Percentiles rank a stretch among this genome's conserved stretches.
phyloP scores from a whole-genome alignment of 2,888 invertebrate species.

The Iselma pallidipennis region DNA sequence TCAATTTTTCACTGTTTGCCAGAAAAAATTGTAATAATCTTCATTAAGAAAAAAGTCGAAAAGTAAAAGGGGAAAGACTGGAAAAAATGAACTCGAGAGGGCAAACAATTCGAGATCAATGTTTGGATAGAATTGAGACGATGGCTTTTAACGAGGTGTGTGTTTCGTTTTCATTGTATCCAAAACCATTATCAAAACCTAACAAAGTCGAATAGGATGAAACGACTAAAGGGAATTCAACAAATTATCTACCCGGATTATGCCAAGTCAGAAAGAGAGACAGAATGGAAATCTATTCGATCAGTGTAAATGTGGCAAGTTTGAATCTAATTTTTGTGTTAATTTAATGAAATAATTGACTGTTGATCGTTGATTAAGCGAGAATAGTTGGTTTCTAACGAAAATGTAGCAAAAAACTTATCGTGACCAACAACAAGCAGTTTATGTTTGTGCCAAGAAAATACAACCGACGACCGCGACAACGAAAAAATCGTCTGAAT shows the following conservation, averaged over 20 bases:
- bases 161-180: background rate
- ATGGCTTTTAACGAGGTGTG: background rate
- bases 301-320: background rate
- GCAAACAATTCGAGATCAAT: background rate
- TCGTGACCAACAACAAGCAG: too few species aligned
- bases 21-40: too few species aligned
- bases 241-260: background rate
- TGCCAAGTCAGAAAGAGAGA: too few species aligned
- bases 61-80: background rate
- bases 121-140: background rate
- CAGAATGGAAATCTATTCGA: background rate
- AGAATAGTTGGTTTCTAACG: too few species aligned
- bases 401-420: too few species aligned
- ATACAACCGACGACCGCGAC: too few species aligned
- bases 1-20: background rate
- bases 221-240: background rate
- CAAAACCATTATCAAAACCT: background rate
- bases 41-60: too few species aligned
- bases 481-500: too few species aligned
- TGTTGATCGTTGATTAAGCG: too few species aligned
- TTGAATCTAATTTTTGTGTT: too few species aligned
- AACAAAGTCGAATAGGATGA: background rate
- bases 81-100: background rate
- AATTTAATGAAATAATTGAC: too few species aligned
- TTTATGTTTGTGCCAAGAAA: too few species aligned